Conservation (phyloP, 2,113 vertebrate species). For the Cryptomyrus ogoouensis region DNA sequence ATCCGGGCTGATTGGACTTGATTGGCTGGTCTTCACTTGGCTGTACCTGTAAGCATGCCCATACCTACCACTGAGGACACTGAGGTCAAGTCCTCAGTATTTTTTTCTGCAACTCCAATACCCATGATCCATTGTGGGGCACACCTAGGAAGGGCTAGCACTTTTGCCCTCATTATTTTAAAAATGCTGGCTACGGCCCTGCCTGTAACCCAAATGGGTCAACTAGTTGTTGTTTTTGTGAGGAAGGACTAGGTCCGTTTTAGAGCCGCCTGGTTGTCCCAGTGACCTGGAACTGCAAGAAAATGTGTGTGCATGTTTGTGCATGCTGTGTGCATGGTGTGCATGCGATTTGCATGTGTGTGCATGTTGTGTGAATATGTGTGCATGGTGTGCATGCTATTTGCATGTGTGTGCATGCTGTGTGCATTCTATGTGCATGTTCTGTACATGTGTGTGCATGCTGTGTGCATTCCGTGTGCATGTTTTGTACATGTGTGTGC, state of each 20-base stretch:
- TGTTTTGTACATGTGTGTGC: too few species aligned
- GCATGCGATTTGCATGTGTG: too few species aligned
- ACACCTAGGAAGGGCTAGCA: neutral
- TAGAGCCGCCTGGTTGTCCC: conserved; percentile 63
- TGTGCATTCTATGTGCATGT: neutral
- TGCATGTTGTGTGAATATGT: too few species aligned
- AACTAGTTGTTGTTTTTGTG: neutral
- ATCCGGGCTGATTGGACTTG: neutral
- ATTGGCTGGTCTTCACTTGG: neutral
- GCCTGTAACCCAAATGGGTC: neutral
- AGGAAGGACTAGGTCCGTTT: conserved; percentile 42
- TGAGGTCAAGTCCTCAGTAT: neutral
- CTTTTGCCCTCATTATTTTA: neutral
- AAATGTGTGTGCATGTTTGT: conserved; percentile 43
- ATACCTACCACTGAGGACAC: neutral
- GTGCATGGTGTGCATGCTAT: too few species aligned
- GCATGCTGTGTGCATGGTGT: too few species aligned
- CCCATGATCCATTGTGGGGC: neutral
- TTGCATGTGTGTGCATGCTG: too few species aligned
- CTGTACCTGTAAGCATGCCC: neutral
- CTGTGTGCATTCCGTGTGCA: too few species aligned
- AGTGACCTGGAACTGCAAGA: conserved; percentile 70
- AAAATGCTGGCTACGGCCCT: neutral
- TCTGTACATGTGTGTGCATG: too few species aligned
- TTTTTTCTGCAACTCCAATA: neutral